Conservation (phyloP, 2,888 invertebrate genomes). For the Drosophila lacicola region DNA sequence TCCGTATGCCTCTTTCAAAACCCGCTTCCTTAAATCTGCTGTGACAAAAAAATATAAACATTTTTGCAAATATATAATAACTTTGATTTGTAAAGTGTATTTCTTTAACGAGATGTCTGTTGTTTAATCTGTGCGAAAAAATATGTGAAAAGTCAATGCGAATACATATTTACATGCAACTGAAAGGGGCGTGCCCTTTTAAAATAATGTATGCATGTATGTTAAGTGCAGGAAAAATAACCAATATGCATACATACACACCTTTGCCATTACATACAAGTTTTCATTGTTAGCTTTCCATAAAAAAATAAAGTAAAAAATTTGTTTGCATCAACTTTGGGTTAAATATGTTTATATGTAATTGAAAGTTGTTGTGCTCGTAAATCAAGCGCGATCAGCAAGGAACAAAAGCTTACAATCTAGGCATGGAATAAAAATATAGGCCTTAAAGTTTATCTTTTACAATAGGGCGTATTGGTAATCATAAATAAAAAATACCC, state of each 20-base stretch:
- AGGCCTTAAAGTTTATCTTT: too few relatives aligned
- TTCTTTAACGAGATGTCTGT: too few relatives aligned
- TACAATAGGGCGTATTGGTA: too few relatives aligned
- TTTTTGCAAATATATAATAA: too few relatives aligned
- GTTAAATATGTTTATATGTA: neutral
- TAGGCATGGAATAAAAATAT: too few relatives aligned
- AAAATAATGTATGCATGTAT: slow-evolving; percentile 1
- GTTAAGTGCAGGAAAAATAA: neutral
- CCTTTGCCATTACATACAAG: too few relatives aligned
- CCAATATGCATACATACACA: too few relatives aligned
- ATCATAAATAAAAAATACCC: too few relatives aligned
- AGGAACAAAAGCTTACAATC: too few relatives aligned
- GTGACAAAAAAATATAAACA: slow-evolving; percentile 1
- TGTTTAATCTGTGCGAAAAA: slow-evolving; percentile 1
- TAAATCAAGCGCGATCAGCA: too few relatives aligned
- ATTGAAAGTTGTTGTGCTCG: too few relatives aligned
- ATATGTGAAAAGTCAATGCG: neutral
- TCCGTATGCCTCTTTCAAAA: slow-evolving; percentile 7
- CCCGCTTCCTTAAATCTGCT: slow-evolving; percentile 6
- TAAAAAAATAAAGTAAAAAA: neutral
- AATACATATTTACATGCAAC: slow-evolving; percentile 17
- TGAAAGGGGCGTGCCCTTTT: slow-evolving; percentile 14
- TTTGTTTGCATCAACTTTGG: neutral
- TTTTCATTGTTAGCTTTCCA: too few relatives aligned
- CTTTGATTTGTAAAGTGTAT: neutral